Evolutionary conservation across 2,797 vertebrate species (phyloP), one percentile per base, ranked within the genome.

Genomic region (Natrix natrix): DNA sequence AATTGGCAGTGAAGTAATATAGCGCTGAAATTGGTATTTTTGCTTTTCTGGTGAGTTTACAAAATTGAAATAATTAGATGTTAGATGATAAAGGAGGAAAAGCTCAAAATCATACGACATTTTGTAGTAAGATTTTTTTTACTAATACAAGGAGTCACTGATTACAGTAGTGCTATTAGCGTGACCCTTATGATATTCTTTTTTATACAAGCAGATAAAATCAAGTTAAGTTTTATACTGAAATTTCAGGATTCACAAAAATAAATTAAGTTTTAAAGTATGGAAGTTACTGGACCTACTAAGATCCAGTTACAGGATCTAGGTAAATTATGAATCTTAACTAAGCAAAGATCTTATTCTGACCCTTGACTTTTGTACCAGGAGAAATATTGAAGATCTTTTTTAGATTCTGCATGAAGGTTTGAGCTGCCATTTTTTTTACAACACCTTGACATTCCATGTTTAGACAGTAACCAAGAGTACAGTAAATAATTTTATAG

Each of bases 1-100:
- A 91, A 52, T 59, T 95, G 93, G 54, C 88, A 93, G 86, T 94
- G 89, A 95, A 96, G 52, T 95, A 24, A 87, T 93, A 87, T 94
- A 94, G 69, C 95, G 4, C 94, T 63, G 57, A 74, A 93, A 43
- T 83, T 4, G 86, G 57, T 89, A 90, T 60, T 52, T 0, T 37
- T 37, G 55, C 89, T 86, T 92, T 92, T 93, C 95, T 89, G 14
- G 61, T 88, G 0, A 48, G 61, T 93, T 66, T 59, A 69, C 1
- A 63, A 91, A 56, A 87, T 24, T 54, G 78, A 92, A 92, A 94
- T 66, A 90, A 0, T 28, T 92, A 0, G 48, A 93, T 91, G 32
- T 90, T 91, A 57, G 69, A 24, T 90, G 83, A 60, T 91, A 86
- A 88, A 86, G 91, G 1, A 63, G 32, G 59, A 57, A 91, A 88